These are phyloP conservation scores for Napeogenes inachia DNA, from an alignment of 2,888 invertebrate genomes.

Conservation along the genomic window DNA sequence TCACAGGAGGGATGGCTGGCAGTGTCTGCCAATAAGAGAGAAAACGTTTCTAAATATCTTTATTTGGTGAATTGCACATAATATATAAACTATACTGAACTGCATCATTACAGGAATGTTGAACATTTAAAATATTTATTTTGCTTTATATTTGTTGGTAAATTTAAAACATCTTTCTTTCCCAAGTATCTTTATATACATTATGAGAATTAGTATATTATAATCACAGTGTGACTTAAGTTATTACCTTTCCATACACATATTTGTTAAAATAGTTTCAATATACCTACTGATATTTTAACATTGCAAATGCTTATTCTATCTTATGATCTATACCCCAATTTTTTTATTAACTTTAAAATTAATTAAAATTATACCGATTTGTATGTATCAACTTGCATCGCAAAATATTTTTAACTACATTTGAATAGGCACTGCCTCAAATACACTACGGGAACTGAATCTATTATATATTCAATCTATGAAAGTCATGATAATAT, in stretches of 20 bases:
- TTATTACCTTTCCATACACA: no score
- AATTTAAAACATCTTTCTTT: background rate
- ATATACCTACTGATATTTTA: no score
- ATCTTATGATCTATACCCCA: no score
- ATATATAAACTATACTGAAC: constrained; percentile 30
- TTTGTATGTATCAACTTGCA: no score
- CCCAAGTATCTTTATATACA: background rate
- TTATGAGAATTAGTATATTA: no score
- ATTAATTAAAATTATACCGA: no score
- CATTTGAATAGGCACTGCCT: background rate
- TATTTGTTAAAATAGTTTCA: no score
- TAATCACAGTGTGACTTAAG: no score
- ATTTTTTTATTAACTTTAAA: no score
- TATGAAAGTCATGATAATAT: background rate
- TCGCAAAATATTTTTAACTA: background rate
- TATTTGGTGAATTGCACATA: constrained; percentile 41
- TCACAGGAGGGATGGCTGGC: no score
- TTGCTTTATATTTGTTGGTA: background rate
- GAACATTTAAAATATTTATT: constrained; percentile 4
- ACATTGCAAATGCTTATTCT: no score
- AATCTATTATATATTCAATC: background rate
- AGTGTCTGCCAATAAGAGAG: constrained; percentile 15
- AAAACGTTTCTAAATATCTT: constrained; percentile 28
- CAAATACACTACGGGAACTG: background rate
- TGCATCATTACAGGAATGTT: constrained; percentile 24